Conservation (phyloP, 2,797 vertebrate species). For the Anomalospiza imberbis region DNA sequence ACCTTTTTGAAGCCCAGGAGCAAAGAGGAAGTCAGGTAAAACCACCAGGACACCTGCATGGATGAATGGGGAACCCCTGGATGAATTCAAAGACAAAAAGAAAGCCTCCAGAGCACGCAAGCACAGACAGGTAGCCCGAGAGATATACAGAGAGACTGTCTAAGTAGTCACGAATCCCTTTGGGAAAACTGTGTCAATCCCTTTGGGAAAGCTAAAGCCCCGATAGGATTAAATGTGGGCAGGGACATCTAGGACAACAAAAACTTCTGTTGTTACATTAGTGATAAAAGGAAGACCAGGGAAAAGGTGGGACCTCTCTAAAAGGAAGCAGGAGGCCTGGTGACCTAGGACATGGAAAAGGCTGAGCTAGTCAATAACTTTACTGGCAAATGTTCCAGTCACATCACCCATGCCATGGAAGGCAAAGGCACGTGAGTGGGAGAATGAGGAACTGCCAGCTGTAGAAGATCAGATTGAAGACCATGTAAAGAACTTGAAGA, state of each 20-base stretch:
- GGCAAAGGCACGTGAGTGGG: not conserved
- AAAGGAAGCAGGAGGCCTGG: not conserved
- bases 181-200: not conserved
- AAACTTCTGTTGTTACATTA: not conserved
- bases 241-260: not conserved
- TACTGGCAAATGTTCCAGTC: not conserved
- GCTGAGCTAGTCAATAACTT: not conserved
- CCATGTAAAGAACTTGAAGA: not conserved
- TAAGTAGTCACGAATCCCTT: not conserved
- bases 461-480: not conserved
- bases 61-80: not conserved
- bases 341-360: not conserved
- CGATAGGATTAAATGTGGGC: not conserved
- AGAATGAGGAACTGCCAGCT: not conserved
- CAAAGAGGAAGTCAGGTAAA: not conserved
- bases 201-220: not conserved
- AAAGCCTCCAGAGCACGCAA: not conserved
- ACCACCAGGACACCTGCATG: not conserved
- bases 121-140: not conserved
- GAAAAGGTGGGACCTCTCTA: not conserved
- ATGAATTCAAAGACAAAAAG: not conserved
- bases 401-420: not conserved
- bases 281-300: not conserved
- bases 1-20: not conserved
- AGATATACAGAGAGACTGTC: not conserved